These are phyloP conservation scores for Pectinophora gossypiella DNA, from an alignment of 1,140 invertebrate genomes.

Conservation along the genomic window DNA sequence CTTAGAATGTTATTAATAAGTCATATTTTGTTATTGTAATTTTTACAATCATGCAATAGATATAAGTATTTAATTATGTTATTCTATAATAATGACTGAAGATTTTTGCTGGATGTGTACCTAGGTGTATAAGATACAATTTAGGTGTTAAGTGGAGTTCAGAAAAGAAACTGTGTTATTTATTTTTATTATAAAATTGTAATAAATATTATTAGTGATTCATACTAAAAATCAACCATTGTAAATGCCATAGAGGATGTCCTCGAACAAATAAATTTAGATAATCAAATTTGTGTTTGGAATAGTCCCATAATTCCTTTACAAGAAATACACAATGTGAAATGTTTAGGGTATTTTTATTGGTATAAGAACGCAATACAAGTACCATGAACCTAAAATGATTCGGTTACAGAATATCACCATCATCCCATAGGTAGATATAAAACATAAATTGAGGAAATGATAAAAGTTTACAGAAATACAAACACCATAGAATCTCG, in stretches of 20 bases:
- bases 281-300: no score
- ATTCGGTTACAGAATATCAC: no score
- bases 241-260: slow-evolving; percentile 59
- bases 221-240: slow-evolving; percentile 38
- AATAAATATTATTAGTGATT: slow-evolving; percentile 26
- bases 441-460: no score
- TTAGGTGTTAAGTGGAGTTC: not conserved
- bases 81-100: not conserved
- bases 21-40: no score
- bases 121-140: not conserved
- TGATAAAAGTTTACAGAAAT: no score
- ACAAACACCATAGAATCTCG: no score
- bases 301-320: no score
- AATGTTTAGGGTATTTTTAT: not conserved
- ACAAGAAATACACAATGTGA: not conserved
- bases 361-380: not conserved
- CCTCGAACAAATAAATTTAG: slow-evolving; percentile 53
- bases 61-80: not conserved
- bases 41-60: slow-evolving; percentile 1
- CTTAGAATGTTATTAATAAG: no score
- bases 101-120: not conserved
- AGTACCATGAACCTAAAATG: not conserved
- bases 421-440: no score
- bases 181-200: slow-evolving; percentile 40
- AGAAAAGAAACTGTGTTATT: slow-evolving; percentile 43